Percentiles rank a stretch among this genome's conserved stretches.
Evolutionary conservation across 2,888 invertebrate species (phyloP).

Genomic region (Nowickia ferox): DNA sequence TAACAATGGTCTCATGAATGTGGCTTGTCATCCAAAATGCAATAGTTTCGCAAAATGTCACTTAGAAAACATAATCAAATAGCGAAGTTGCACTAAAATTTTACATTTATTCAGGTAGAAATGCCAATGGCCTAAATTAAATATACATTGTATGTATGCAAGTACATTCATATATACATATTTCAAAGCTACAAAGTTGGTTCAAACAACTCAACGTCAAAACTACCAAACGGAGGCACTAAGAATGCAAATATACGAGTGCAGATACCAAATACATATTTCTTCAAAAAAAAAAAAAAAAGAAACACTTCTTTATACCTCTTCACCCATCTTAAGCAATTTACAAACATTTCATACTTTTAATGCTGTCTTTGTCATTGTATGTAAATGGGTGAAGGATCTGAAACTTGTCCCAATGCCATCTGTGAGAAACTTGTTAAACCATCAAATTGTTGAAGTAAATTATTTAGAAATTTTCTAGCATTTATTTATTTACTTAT

Average conservation of each 20-base stretch:
- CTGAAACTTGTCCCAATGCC: constrained; percentile 23
- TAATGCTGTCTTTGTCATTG: neutral
- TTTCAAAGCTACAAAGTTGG: neutral
- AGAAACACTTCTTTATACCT: constrained; percentile 4
- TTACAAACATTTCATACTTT: neutral
- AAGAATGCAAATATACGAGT: constrained; percentile 35
- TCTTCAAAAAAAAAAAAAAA: constrained; percentile 9
- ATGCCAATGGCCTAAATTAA: neutral
- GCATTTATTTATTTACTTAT: neutral
- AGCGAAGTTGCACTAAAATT: neutral
- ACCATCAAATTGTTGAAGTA: constrained; percentile 40
- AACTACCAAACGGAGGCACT: neutral
- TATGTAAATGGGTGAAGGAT: constrained; percentile 59
- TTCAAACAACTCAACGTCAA: constrained; percentile 9
- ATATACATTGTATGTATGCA: no score
- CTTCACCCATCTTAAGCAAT: neutral
- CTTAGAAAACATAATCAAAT: neutral
- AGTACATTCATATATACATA: neutral
- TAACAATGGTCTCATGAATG: no score
- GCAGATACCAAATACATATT: neutral
- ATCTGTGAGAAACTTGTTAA: constrained; percentile 46
- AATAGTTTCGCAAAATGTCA: neutral
- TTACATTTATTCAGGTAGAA: neutral
- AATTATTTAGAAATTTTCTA: constrained; percentile 55
- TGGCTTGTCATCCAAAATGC: no score